Conservation (phyloP, 2,113 vertebrate species). For the Smithornis capensis region DNA sequence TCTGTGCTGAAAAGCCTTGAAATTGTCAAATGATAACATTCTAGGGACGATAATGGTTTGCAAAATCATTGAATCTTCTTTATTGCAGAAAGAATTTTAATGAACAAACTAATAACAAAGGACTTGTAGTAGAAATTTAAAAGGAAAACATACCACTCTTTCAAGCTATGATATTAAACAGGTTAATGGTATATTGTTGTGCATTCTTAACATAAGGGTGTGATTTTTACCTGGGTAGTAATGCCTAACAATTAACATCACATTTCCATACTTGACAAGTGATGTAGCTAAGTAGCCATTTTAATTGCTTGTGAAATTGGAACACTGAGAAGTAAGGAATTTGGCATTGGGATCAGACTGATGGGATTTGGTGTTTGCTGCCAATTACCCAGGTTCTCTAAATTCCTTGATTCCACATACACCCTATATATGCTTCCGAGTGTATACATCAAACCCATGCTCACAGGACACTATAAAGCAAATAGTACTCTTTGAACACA, state of each 20-base stretch:
- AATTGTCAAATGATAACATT: conserved; percentile 1
- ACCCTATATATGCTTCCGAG: background rate
- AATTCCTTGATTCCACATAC: background rate
- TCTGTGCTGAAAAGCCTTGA: conserved; percentile 18
- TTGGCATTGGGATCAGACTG: background rate
- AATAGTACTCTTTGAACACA: background rate
- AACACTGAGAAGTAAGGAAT: background rate
- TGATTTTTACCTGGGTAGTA: background rate
- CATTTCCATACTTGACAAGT: background rate
- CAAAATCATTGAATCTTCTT: background rate
- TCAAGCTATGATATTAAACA: background rate
- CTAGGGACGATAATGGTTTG: background rate
- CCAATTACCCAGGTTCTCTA: background rate
- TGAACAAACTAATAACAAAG: background rate
- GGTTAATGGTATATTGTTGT: background rate
- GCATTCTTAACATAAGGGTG: background rate
- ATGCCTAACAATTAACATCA: background rate
- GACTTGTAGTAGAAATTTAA: background rate
- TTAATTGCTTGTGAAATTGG: background rate
- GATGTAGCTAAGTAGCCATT: conserved; percentile 1
- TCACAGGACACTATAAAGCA: background rate
- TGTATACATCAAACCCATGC: background rate
- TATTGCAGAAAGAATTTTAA: background rate
- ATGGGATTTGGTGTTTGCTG: background rate
- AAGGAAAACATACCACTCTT: background rate